Percentiles rank a stretch among this genome's conserved stretches.
These are phyloP conservation scores for Enoplosus armatus DNA, from an alignment of 2,797 vertebrate genomes.

Conservation along the genomic window DNA sequence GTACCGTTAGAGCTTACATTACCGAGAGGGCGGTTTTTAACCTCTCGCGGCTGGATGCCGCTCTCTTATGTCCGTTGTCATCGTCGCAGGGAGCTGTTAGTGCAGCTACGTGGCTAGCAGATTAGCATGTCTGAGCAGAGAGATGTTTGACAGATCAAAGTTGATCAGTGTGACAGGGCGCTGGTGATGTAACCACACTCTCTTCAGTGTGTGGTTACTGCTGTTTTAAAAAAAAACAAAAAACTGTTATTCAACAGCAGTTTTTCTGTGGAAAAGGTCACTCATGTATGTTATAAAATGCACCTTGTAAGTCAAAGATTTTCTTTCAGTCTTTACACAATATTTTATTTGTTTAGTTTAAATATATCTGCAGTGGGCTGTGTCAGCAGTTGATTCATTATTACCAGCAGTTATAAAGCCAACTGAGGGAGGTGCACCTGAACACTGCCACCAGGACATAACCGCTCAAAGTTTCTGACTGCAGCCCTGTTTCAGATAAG, in stretches of 20 bases:
- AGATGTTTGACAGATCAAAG: constrained; percentile 52
- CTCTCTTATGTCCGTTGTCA: constrained; percentile 1
- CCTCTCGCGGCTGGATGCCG: neutral
- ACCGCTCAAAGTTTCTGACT: constrained; percentile 5
- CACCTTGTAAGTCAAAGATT: neutral
- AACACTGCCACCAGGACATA: neutral
- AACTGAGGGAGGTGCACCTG: neutral
- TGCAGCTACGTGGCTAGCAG: constrained; percentile 50
- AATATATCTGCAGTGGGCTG: neutral
- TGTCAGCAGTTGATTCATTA: neutral
- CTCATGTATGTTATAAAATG: neutral
- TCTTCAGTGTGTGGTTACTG: no score
- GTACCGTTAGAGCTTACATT: constrained; percentile 56
- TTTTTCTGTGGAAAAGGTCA: constrained; percentile 1
- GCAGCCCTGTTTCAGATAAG: constrained; percentile 43
- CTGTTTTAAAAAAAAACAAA: no score
- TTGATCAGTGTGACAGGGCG: constrained; percentile 32
- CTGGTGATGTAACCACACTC: neutral
- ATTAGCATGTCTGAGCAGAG: constrained; percentile 45
- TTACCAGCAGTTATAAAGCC: constrained; percentile 9
- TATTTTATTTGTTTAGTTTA: neutral
- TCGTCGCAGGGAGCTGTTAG: neutral
- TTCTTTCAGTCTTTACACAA: neutral
- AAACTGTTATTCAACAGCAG: no score
- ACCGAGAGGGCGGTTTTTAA: fast-evolving